Evolutionary conservation across 2,113 vertebrate species (phyloP).

Genomic region (Cynocephalus volans): DNA sequence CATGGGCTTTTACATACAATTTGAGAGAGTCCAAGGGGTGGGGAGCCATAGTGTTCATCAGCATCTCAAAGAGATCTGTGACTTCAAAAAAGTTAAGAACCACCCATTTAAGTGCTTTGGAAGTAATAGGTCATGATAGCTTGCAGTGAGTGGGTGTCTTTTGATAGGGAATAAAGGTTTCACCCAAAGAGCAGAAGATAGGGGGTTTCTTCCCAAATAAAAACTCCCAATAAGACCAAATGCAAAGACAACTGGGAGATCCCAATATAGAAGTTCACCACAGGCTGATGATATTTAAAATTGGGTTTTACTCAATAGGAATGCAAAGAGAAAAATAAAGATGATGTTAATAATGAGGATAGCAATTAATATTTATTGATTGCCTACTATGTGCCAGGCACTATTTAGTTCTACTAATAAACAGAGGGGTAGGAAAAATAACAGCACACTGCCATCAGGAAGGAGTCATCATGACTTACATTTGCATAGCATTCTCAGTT

Average conservation of each 20-base stretch:
- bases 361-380: background rate
- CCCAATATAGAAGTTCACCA: background rate
- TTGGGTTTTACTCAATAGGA: background rate
- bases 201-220: constrained; percentile 18
- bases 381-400: background rate
- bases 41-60: background rate
- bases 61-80: constrained; percentile 54
- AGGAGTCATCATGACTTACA: background rate
- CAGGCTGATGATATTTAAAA: constrained; percentile 44
- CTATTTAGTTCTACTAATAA: constrained; percentile 8
- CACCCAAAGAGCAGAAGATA: constrained; percentile 24
- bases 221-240: constrained; percentile 29
- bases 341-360: background rate
- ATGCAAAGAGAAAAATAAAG: constrained; percentile 15
- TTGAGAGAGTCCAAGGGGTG: background rate
- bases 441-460: constrained; percentile 33
- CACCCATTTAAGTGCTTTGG: constrained; percentile 8
- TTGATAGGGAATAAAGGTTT: constrained; percentile 55
- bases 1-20: background rate
- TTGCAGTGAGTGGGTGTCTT: constrained; percentile 46
- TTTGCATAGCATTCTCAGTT: constrained; percentile 1
- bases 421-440: background rate
- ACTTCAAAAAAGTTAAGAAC: constrained; percentile 46
- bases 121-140: constrained; percentile 18
- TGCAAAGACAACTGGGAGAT: background rate